phyloP scores from a whole-genome alignment of 2,113 vertebrate species.

The Pseudonaja textilis region DNA sequence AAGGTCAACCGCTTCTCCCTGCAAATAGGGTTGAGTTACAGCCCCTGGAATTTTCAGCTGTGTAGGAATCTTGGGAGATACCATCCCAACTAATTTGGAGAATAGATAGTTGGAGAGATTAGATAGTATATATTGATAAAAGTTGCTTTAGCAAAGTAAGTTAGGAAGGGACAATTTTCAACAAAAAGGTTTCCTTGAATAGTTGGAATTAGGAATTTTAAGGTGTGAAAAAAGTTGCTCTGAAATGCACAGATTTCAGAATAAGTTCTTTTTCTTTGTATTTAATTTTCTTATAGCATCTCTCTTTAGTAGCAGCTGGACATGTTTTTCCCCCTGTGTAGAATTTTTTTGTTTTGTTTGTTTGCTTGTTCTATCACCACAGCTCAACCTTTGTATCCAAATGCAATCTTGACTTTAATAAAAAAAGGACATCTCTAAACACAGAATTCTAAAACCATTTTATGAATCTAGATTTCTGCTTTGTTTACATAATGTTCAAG shows the following conservation, averaged over 20 bases:
- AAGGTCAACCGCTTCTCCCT: neutral
- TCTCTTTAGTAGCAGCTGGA: neutral
- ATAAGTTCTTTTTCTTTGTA: neutral
- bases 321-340: neutral
- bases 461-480: neutral
- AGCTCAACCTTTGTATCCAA: neutral
- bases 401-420: slow-evolving; percentile 13
- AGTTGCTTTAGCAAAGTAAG: neutral
- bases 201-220: neutral
- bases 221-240: neutral
- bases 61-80: neutral
- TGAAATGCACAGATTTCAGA: neutral
- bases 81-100: neutral
- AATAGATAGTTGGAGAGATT: neutral
- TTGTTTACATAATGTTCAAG: neutral
- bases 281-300: neutral
- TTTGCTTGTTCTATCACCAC: slow-evolving; percentile 11
- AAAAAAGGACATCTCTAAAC: slow-evolving; percentile 6
- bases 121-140: neutral
- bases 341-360: neutral
- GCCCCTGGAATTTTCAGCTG: neutral
- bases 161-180: neutral
- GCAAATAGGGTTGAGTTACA: neutral
- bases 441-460: neutral
- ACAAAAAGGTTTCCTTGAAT: neutral